Percentiles rank a stretch among this genome's conserved stretches.
Conservation (phyloP, 1,140 invertebrate species). For the Drosophila tropicalis region DNA sequence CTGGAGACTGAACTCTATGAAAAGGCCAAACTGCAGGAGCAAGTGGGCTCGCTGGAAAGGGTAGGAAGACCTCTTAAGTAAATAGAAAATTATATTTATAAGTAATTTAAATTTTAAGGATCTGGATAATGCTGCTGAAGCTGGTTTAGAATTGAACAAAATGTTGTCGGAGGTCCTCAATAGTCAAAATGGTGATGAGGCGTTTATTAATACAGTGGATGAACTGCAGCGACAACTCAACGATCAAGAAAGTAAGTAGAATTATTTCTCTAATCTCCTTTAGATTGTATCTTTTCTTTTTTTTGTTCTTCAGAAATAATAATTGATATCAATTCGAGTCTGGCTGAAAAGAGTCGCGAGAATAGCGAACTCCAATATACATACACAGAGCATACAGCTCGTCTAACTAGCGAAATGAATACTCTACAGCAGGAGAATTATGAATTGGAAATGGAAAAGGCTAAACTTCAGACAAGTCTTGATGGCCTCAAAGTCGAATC, state of each 20-base stretch:
- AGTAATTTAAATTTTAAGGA: constrained; percentile 71
- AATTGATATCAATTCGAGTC: constrained; percentile 83
- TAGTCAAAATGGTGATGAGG: constrained; percentile 85
- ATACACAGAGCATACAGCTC: constrained; percentile 83
- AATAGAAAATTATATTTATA: neutral
- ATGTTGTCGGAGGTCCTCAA: constrained; percentile 87
- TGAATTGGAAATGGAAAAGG: constrained; percentile 74
- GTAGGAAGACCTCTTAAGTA: constrained; percentile 15
- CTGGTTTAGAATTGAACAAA: constrained; percentile 87
- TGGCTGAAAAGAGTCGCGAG: constrained; percentile 84
- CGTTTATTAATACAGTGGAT: constrained; percentile 86
- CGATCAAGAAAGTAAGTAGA: constrained; percentile 85
- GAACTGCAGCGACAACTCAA: constrained; percentile 86
- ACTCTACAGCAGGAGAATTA: constrained; percentile 74
- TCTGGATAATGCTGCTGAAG: constrained; percentile 87
- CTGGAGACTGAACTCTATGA: constrained; percentile 83
- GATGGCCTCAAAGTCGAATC: constrained; percentile 81
- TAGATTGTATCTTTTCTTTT: neutral
- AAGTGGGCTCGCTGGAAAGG: constrained; percentile 85
- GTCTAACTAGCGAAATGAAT: constrained; percentile 71
- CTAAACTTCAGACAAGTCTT: constrained; percentile 83
- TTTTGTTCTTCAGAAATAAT: constrained; percentile 77
- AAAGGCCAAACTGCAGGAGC: constrained; percentile 84
- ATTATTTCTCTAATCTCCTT: neutral
- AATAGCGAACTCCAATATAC: constrained; percentile 84